Conservation (phyloP, 1,140 invertebrate genomes). For the Luehdorfia chinensis region DNA sequence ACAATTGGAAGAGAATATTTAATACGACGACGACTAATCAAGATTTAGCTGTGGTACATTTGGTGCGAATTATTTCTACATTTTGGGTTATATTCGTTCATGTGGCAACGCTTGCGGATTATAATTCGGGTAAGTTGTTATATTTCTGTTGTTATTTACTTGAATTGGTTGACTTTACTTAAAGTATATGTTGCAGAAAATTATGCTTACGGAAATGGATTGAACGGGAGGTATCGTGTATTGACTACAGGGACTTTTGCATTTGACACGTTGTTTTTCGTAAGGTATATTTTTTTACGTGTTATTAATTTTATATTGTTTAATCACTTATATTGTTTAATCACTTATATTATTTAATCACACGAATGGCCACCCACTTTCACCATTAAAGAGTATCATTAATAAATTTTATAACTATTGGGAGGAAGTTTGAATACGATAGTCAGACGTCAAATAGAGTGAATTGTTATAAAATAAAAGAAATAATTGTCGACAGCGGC, state of each 20-base stretch:
- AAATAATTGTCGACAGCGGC: slow-evolving; percentile 36
- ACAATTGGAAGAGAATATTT: slow-evolving; percentile 58
- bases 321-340: too few species aligned
- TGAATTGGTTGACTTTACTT: slow-evolving; percentile 1
- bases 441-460: too few species aligned
- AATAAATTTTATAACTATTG: too few species aligned
- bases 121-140: slow-evolving; percentile 44
- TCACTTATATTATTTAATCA: too few species aligned
- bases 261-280: slow-evolving; percentile 61
- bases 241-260: slow-evolving; percentile 56
- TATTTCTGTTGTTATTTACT: neutral
- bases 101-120: slow-evolving; percentile 44
- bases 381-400: too few species aligned
- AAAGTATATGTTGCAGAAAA: too few species aligned
- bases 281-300: too few species aligned
- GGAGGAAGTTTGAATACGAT: too few species aligned
- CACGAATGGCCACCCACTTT: too few species aligned
- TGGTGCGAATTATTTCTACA: slow-evolving; percentile 45
- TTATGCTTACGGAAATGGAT: too few species aligned
- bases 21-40: slow-evolving; percentile 64
- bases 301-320: too few species aligned
- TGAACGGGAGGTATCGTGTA: slow-evolving; percentile 44
- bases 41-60: slow-evolving; percentile 49
- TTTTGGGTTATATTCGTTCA: slow-evolving; percentile 64
- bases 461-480: too few species aligned